A percentile compares a stretch with the other conserved stretches of the same genome.
These are phyloP conservation scores for Elgonia sp. DNA, from an alignment of 2,888 invertebrate species.

Conservation along the genomic window DNA sequence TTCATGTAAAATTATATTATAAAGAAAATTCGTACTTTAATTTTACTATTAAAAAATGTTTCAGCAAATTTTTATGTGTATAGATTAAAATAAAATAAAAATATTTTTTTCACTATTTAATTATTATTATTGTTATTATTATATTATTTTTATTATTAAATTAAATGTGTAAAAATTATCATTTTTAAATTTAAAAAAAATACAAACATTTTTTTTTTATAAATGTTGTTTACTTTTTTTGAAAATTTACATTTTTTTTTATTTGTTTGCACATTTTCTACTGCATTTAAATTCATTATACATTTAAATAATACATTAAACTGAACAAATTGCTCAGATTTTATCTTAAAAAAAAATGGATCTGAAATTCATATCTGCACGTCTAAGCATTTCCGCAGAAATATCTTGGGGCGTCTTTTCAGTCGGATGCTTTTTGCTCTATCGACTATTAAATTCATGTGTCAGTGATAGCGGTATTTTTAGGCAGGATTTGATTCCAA, in stretches of 20 bases:
- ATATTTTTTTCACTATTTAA: too few species aligned
- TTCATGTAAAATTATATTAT: slow-evolving; percentile 37
- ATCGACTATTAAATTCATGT: slow-evolving; percentile 63
- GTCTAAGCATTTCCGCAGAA: slow-evolving; percentile 41
- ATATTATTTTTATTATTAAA: too few species aligned
- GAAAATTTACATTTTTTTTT: too few species aligned
- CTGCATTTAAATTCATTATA: neutral
- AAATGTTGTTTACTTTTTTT: too few species aligned
- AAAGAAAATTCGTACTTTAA: slow-evolving; percentile 36
- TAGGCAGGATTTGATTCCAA: slow-evolving; percentile 60
- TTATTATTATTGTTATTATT: too few species aligned
- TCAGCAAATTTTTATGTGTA: slow-evolving; percentile 1
- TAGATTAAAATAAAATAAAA: too few species aligned
- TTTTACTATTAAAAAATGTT: slow-evolving; percentile 26
- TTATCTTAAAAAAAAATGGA: slow-evolving; percentile 5
- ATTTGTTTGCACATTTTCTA: neutral
- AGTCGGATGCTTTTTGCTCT: slow-evolving; percentile 51
- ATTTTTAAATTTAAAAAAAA: too few species aligned
- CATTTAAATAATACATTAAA: neutral
- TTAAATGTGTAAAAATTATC: too few species aligned
- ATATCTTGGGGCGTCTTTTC: slow-evolving; percentile 54
- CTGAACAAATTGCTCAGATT: neutral
- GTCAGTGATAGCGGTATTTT: slow-evolving; percentile 61
- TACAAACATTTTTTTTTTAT: too few species aligned
- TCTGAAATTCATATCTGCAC: slow-evolving; percentile 49